Evolutionary conservation across 2,888 invertebrate genomes (phyloP).

Genomic region (Galerucella calmariensis): DNA sequence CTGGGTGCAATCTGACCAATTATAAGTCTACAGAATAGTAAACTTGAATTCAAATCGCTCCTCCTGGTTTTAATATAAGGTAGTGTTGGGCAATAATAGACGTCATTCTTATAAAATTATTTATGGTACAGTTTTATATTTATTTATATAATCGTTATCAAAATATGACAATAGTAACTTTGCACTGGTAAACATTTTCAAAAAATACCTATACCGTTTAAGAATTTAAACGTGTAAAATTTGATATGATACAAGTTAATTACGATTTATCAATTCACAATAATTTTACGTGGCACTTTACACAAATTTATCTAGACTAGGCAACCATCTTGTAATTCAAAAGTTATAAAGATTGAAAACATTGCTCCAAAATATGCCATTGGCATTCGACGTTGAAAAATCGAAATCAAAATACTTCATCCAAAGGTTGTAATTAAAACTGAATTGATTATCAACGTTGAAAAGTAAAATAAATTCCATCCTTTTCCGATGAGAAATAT

Average conservation of each 20-base stretch:
- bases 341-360: background rate
- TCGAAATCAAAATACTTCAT: too few relatives aligned
- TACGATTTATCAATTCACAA: background rate
- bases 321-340: background rate
- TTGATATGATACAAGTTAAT: background rate
- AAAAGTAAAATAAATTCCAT: too few relatives aligned
- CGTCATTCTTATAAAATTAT: background rate
- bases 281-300: slow-evolving; percentile 4
- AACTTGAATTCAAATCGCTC: too few relatives aligned
- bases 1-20: too few relatives aligned
- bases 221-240: too few relatives aligned
- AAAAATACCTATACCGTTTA: too few relatives aligned
- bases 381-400: too few relatives aligned
- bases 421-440: too few relatives aligned
- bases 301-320: slow-evolving; percentile 23
- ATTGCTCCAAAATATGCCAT: background rate
- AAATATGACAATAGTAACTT: background rate
- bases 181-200: background rate
- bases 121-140: background rate
- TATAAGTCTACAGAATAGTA: too few relatives aligned
- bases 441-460: too few relatives aligned
- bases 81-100: background rate
- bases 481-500: too few relatives aligned
- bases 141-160: background rate
- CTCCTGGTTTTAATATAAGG: background rate